These are phyloP conservation scores for Drosophila melanica DNA, from an alignment of 1,140 invertebrate genomes.

Conservation along the genomic window DNA sequence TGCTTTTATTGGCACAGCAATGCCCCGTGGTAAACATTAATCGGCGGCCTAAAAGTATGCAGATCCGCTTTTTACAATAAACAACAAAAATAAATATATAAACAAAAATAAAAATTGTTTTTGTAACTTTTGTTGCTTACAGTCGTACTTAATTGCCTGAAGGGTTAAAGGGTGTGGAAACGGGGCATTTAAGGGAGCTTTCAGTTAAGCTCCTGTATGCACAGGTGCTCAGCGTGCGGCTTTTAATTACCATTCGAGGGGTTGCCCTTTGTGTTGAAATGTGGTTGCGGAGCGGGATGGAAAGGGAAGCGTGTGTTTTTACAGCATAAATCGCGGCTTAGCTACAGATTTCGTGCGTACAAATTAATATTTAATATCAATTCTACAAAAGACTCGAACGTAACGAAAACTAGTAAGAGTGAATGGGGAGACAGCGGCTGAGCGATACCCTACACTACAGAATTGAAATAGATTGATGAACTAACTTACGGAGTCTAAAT, in stretches of 20 bases:
- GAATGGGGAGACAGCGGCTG: too few species aligned
- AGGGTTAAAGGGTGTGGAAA: too few species aligned
- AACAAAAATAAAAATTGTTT: not conserved
- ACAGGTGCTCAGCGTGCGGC: constrained; percentile 21
- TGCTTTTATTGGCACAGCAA: not conserved
- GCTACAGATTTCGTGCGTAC: constrained; percentile 28
- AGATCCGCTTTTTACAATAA: not conserved
- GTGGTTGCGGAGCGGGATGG: not conserved
- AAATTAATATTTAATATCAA: constrained; percentile 47
- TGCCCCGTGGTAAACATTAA: constrained; percentile 22
- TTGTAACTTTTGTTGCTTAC: not conserved
- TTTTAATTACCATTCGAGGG: constrained; percentile 36
- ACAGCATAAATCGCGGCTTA: constrained; percentile 39
- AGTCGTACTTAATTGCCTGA: not conserved
- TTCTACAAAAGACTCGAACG: constrained; percentile 8
- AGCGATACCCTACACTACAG: too few species aligned
- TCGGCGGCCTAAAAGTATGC: constrained; percentile 37
- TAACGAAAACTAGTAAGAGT: not conserved
- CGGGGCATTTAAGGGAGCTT: not conserved
- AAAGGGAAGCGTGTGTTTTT: constrained; percentile 12
- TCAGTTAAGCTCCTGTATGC: constrained; percentile 10
- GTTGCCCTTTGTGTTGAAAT: not conserved
- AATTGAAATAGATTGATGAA: too few species aligned
- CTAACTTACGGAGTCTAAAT: too few species aligned
- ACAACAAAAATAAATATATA: not conserved